Percentiles rank a stretch among this genome's conserved stretches.
These are phyloP conservation scores for Dyspetes luteomarginatus DNA, from an alignment of 2,888 invertebrate genomes.

Conservation along the genomic window DNA sequence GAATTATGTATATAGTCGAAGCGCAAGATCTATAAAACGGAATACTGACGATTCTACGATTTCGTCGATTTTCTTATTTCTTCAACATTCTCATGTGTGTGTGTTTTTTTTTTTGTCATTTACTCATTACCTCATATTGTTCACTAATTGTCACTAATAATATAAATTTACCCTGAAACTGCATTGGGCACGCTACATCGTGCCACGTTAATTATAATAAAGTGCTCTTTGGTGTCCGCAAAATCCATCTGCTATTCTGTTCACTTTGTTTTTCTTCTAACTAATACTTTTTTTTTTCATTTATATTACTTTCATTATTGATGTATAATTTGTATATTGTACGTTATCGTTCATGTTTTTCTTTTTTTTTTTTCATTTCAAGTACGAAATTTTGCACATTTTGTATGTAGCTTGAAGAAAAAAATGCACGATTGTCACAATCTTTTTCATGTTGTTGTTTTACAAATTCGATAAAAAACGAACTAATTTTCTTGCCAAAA, in stretches of 20 bases:
- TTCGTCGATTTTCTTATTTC: slow-evolving; percentile 23
- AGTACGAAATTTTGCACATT: background rate
- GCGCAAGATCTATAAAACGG: slow-evolving; percentile 63
- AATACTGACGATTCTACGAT: slow-evolving; percentile 39
- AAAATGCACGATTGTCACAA: slow-evolving; percentile 36
- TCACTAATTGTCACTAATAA: slow-evolving; percentile 46
- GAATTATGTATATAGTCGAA: slow-evolving; percentile 54
- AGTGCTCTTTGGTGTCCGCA: slow-evolving; percentile 45
- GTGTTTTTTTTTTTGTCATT: slow-evolving; percentile 7
- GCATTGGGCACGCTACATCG: slow-evolving; percentile 53
- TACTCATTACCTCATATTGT: slow-evolving; percentile 21
- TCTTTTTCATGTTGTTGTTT: slow-evolving; percentile 14
- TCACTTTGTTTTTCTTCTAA: slow-evolving; percentile 24
- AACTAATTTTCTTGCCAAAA: slow-evolving; percentile 1
- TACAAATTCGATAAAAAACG: slow-evolving; percentile 40
- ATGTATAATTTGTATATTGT: slow-evolving; percentile 60
- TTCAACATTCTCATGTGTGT: background rate
- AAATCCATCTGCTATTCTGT: slow-evolving; percentile 29
- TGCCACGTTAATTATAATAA: slow-evolving; percentile 46
- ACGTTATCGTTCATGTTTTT: slow-evolving; percentile 43
- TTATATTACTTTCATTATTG: slow-evolving; percentile 60
- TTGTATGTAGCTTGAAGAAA: background rate
- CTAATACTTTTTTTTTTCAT: slow-evolving; percentile 54
- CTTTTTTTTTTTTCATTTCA: slow-evolving; percentile 11
- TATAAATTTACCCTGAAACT: slow-evolving; percentile 65